phyloP scores from a whole-genome alignment of 2,888 invertebrate genomes.

The Salticus scenicus region DNA sequence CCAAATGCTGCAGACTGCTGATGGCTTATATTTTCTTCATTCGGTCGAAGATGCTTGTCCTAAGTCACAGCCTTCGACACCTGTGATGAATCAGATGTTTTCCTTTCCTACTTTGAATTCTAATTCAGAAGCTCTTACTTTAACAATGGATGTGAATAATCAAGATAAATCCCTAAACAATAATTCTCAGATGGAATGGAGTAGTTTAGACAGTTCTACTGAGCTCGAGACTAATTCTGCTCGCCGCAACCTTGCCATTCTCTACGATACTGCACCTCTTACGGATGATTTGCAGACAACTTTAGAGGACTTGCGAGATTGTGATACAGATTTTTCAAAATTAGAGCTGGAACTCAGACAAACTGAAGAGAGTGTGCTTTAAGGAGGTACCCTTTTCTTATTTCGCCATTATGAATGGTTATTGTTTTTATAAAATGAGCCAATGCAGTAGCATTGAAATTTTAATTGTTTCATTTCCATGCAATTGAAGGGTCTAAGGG shows the following conservation, averaged over 20 bases:
- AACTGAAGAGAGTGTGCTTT: slow-evolving; percentile 48
- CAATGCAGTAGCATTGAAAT: too few species aligned
- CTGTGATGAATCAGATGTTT: slow-evolving; percentile 68
- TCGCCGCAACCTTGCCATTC: slow-evolving; percentile 63
- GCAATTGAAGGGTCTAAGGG: too few species aligned
- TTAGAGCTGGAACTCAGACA: slow-evolving; percentile 71
- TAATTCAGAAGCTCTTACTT: slow-evolving; percentile 24
- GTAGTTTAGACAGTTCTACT: slow-evolving; percentile 31
- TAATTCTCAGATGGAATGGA: slow-evolving; percentile 38
- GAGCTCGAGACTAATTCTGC: slow-evolving; percentile 41
- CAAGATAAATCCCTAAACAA: slow-evolving; percentile 30
- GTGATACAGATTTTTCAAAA: slow-evolving; percentile 73
- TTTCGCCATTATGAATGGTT: too few species aligned
- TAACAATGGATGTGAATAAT: slow-evolving; percentile 18
- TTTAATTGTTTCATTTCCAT: too few species aligned
- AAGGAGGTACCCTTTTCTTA: neutral
- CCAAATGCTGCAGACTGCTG: slow-evolving; percentile 77
- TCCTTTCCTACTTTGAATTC: slow-evolving; percentile 68
- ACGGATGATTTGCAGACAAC: slow-evolving; percentile 72
- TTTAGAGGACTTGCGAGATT: slow-evolving; percentile 72
- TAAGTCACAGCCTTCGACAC: slow-evolving; percentile 71
- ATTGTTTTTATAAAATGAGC: too few species aligned
- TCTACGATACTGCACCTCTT: slow-evolving; percentile 67
- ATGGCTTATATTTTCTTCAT: slow-evolving; percentile 26
- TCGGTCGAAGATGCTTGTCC: slow-evolving; percentile 27